Evolutionary conservation across 2,888 invertebrate genomes (phyloP).

Genomic region (Nephrotoma guestfalica): DNA sequence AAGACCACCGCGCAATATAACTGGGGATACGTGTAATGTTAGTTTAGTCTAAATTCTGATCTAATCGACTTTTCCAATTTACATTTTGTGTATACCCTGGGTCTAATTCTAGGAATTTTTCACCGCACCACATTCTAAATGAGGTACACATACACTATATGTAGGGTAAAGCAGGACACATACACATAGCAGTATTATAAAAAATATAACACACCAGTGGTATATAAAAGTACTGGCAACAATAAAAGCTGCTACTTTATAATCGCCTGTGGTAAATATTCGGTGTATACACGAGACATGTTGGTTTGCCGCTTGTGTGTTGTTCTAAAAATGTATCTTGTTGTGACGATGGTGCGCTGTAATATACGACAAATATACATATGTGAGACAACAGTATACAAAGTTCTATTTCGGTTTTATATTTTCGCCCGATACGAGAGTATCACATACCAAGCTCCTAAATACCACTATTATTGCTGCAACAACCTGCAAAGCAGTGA

Average conservation of each 20-base stretch:
- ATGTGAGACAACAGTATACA: not conserved
- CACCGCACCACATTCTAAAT: not conserved
- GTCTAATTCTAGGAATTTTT: not conserved
- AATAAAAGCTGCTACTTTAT: not conserved
- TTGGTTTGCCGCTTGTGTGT: not conserved
- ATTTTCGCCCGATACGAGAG: not conserved
- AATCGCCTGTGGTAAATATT: not conserved
- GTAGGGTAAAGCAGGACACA: not conserved
- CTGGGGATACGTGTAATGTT: no score
- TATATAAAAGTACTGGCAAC: not conserved
- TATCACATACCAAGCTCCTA: not conserved
- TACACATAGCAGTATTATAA: not conserved
- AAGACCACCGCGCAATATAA: not conserved
- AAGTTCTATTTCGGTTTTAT: not conserved
- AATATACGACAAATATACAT: not conserved
- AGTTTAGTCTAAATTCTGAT: not conserved
- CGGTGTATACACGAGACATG: not conserved
- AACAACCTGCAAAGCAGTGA: conserved; percentile 6
- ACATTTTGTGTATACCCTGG: not conserved
- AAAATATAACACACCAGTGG: not conserved
- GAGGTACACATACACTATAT: not conserved
- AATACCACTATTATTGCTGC: not conserved
- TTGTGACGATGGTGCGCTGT: not conserved
- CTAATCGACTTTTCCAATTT: not conserved
- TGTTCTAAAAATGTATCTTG: not conserved